phyloP scores from a whole-genome alignment of 2,888 invertebrate species.

The Drosophila prostipennis region DNA sequence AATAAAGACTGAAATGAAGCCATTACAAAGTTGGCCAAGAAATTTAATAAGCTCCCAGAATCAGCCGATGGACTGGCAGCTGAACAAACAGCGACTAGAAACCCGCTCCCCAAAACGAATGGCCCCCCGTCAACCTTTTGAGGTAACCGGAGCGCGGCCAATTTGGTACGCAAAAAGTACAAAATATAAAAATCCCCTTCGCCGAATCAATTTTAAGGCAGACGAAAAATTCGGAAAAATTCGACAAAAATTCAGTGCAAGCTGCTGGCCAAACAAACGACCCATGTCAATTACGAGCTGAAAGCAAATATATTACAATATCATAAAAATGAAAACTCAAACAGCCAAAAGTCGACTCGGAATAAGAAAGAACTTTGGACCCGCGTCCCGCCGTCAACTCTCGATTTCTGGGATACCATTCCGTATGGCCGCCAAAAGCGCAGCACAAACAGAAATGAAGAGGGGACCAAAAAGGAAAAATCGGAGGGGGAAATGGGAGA shows the following conservation, averaged over 20 bases:
- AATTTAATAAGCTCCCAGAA: conserved; percentile 68
- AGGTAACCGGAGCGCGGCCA: conserved; percentile 73
- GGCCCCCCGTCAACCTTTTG: conserved; percentile 63
- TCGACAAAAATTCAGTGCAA: conserved; percentile 52
- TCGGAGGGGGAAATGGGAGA: background rate
- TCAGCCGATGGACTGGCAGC: conserved; percentile 76
- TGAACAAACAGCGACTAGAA: conserved; percentile 67
- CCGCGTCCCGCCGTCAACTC: background rate
- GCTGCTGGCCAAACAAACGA: conserved; percentile 67
- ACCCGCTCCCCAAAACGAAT: conserved; percentile 20
- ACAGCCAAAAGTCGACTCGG: conserved; percentile 67
- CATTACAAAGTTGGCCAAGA: conserved; percentile 68
- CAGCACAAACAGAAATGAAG: conserved; percentile 41
- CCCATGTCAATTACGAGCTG: conserved; percentile 79
- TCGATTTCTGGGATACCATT: conserved; percentile 20
- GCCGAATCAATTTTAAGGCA: conserved; percentile 36
- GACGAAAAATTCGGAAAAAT: conserved; percentile 9
- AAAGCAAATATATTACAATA: conserved; percentile 80
- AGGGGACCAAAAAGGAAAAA: background rate
- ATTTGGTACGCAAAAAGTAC: conserved; percentile 54
- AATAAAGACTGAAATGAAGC: conserved; percentile 56
- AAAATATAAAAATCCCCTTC: conserved; percentile 17
- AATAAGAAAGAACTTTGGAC: conserved; percentile 24
- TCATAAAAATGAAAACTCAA: conserved; percentile 77
- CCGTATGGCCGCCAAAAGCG: conserved; percentile 35